Evolutionary conservation across 53 echinoderm and acorn worm genomes (phyloP), one percentile per base, ranked within the genome.

Genomic region (Henricia sp.): DNA sequence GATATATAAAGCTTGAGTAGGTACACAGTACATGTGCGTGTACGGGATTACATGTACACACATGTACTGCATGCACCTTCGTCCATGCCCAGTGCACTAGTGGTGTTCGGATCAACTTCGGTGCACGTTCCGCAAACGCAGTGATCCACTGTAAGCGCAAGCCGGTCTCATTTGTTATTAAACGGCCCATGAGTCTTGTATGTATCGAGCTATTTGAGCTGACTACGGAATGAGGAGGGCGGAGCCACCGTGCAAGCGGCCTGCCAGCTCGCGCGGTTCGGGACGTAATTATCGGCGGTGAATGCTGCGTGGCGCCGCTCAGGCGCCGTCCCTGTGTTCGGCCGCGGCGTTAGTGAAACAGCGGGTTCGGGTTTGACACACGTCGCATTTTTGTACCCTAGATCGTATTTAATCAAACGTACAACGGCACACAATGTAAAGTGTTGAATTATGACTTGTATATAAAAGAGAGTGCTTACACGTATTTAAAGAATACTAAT

Each of bases 201-300:
- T 80, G 80, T 80, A 64, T 63, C 80, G n/a, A 80, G 80, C 80
- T 63, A 80, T 80, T 80, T 80, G 80, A 80, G 80, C 72, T 33
- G 85, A 73, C 73, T 85, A 73, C 85, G 63, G 52, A 73, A 85
- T 85, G 50, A 74, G 85, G 74, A 73, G 74, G 85, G 85, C 85
- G 85, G 85, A 52, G 74, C 72, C 8, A 73, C 23, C 37, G 37
- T 73, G 63, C 72, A 58, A 64, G 62, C 73, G 41, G 70, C n/a
- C n/a, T n/a, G n/a, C n/a, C n/a, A n/a, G n/a, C n/a, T n/a, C n/a
- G n/a, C 14, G 20, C 64, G 21, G 73, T 48, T 68, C 70, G 64
- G 85, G 72, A 63, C 63, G 72, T 74, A 73, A 85, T 85, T 85
- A 85, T 62, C 74, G 64, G 74, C 60, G 62, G 34, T 62, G 62